A percentile compares a stretch with the other conserved stretches of the same genome.
phyloP scores from a whole-genome alignment of 2,888 invertebrate species.

The Mesorhabditis sp. region DNA sequence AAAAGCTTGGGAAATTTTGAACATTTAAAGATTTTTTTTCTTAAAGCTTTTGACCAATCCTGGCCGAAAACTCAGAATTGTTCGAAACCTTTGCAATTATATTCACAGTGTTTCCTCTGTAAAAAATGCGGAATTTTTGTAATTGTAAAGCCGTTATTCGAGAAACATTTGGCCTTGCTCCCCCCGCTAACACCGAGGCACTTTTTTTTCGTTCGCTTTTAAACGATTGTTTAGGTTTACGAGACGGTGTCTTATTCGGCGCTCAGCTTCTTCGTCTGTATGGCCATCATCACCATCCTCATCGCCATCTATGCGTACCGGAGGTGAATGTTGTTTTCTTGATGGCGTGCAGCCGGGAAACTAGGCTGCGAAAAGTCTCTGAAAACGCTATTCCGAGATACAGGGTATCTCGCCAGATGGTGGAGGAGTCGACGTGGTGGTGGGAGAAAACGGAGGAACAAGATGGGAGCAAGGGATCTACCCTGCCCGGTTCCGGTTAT shows the following conservation, averaged over 20 bases:
- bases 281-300: not conserved
- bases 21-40: too few relatives aligned
- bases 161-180: too few relatives aligned
- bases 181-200: too few relatives aligned
- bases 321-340: not conserved
- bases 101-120: too few relatives aligned
- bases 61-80: too few relatives aligned
- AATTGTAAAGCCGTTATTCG: too few relatives aligned
- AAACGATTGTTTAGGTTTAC: not conserved
- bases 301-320: slow-evolving; percentile 3
- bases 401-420: slow-evolving; percentile 5
- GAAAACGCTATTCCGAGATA: not conserved
- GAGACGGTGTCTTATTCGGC: slow-evolving; percentile 5
- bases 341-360: too few relatives aligned
- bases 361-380: too few relatives aligned
- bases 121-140: too few relatives aligned
- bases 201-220: not conserved
- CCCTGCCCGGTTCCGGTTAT: not conserved
- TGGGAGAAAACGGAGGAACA: not conserved
- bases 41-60: too few relatives aligned
- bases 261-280: slow-evolving; percentile 1
- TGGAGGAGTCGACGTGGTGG: not conserved
- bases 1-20: too few relatives aligned
- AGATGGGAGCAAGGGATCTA: not conserved
- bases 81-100: too few relatives aligned